Percentiles rank a stretch among this genome's conserved stretches.
Evolutionary conservation across 2,113 vertebrate genomes (phyloP).

Genomic region (Thryonomys swinderianus): DNA sequence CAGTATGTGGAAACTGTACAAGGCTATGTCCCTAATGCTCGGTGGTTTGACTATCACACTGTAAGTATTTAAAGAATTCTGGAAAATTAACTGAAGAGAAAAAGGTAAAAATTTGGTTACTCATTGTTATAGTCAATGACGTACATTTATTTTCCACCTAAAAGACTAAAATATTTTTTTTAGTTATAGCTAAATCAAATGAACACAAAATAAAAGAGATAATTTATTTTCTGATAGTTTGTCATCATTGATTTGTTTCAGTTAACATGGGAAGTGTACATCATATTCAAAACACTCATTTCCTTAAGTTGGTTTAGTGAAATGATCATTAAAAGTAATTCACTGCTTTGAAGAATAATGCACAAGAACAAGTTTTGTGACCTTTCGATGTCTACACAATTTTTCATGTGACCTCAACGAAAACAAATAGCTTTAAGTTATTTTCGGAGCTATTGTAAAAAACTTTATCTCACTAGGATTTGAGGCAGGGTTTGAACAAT

Average conservation of each 20-base stretch:
- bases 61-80: constrained; percentile 71
- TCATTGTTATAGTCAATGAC: neutral
- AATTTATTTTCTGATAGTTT: neutral
- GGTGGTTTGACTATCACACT: constrained; percentile 82
- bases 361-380: neutral
- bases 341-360: neutral
- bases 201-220: neutral
- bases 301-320: neutral
- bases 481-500: neutral
- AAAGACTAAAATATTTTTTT: neutral
- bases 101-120: neutral
- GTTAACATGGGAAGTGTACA: neutral
- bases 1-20: constrained; percentile 1
- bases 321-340: neutral
- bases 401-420: neutral
- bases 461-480: neutral
- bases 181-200: constrained; percentile 12
- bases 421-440: neutral
- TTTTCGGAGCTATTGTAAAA: neutral
- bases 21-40: constrained; percentile 80
- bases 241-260: constrained; percentile 29
- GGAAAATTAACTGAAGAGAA: neutral
- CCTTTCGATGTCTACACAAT: neutral
- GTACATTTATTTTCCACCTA: neutral
- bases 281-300: neutral